These are phyloP conservation scores for Coturnix japonica DNA, from an alignment of 2,113 vertebrate genomes.

Conservation along the genomic window DNA sequence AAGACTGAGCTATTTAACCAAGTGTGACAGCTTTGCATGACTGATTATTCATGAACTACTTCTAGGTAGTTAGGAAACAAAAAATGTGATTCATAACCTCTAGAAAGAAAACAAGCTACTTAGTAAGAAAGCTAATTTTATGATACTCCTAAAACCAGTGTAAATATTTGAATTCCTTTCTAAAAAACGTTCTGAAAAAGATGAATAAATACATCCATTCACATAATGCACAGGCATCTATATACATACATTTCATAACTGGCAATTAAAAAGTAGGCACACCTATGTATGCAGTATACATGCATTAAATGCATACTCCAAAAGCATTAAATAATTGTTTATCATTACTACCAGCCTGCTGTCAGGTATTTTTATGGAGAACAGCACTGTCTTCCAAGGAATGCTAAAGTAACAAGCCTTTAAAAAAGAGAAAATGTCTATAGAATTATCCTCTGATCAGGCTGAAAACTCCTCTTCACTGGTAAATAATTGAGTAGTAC, in stretches of 20 bases:
- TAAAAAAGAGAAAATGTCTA: neutral
- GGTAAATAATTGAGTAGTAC: neutral
- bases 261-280: neutral
- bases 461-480: neutral
- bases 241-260: neutral
- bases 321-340: neutral
- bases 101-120: constrained; percentile 41
- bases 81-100: constrained; percentile 48
- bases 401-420: neutral
- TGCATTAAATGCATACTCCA: neutral
- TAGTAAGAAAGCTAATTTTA: neutral
- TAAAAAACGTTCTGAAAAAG: neutral
- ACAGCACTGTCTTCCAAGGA: neutral
- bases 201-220: neutral
- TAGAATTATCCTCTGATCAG: neutral
- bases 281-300: neutral
- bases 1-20: constrained; percentile 29
- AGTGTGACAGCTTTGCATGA: constrained; percentile 54
- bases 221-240: neutral
- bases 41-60: constrained; percentile 47
- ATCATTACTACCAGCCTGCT: neutral
- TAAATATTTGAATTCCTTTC: constrained; percentile 8
- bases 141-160: neutral
- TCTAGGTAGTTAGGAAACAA: constrained; percentile 39
- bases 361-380: neutral